Base-by-base conservation (phyloP, 1,140 invertebrate genomes). In the Physella acuta region DNA sequence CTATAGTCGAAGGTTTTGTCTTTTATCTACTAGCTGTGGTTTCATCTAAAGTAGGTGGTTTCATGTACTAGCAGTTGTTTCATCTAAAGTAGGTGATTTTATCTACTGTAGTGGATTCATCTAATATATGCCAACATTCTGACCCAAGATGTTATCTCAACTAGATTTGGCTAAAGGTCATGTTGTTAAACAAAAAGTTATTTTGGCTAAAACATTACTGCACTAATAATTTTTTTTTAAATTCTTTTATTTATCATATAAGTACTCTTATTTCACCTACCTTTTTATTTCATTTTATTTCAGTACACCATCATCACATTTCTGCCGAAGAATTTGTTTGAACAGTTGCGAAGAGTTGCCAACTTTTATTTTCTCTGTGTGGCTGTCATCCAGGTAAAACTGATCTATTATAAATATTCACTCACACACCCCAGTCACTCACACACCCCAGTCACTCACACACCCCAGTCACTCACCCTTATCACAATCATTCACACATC, bases 331-430 rank as follows among this genome's bases (percentile, higher is more conserved):
- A 94, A 94, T 86, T 80, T 95, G 36, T 89, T 90, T 75, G 92
- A 94, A 78, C 93, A 95, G 84, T 93, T 95, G 81, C 87, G 91
- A 1, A 87, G 93, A 69, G 85, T 94, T 34, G 92, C 92, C 30
- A 94, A 94, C 84, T 92, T 94, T 76, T 95, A 94, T 79, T 95
- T 95, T 76, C 86, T 94, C 0, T 84, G 90, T 56, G 74, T 81
- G 33, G 78, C 77, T 36, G 69, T 79, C 26, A 69, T 78, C 36
- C 78, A 79, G 79, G 79, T 81, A 67, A 71, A 65, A 36, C n/a
- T 20, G 20, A 8, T 33, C 24, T 63, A 16, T 24, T 24, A 51
- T 72, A 24, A 20, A 62, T 31, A 20, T 63, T 63, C 14, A 39
- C 4, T 36, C 5, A 24, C 24, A 39, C 33, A 63, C 17, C 24